phyloP scores from a whole-genome alignment of 2,888 invertebrate species.

The Melieria picta region DNA sequence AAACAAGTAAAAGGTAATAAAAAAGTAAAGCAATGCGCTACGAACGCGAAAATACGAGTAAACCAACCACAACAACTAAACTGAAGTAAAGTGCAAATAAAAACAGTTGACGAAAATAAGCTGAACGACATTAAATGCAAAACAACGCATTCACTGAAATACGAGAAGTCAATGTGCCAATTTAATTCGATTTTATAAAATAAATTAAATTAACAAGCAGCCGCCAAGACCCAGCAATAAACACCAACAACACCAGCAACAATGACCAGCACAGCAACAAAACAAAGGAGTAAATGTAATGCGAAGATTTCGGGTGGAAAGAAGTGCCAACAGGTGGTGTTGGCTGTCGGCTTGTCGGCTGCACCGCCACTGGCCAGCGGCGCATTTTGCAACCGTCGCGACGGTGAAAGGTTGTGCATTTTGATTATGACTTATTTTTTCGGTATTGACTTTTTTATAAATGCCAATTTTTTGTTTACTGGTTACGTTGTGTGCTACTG shows the following conservation, averaged over 20 bases:
- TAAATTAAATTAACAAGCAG: constrained; percentile 10
- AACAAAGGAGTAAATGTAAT: no score
- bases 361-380: no score
- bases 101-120: neutral
- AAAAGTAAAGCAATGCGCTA: neutral
- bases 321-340: constrained; percentile 45
- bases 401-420: no score
- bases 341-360: neutral
- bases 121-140: neutral
- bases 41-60: neutral
- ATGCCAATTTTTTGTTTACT: no score
- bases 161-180: constrained; percentile 48
- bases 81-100: neutral
- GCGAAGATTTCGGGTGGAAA: neutral
- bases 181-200: constrained; percentile 22
- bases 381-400: no score
- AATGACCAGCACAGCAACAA: no score
- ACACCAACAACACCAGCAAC: no score
- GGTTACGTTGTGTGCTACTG: no score
- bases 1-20: neutral
- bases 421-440: no score
- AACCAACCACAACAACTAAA: neutral
- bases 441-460: no score
- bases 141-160: constrained; percentile 38
- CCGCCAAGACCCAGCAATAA: neutral